These are phyloP conservation scores for Ypsolopha scabrella DNA, from an alignment of 2,888 invertebrate genomes.

Conservation along the genomic window DNA sequence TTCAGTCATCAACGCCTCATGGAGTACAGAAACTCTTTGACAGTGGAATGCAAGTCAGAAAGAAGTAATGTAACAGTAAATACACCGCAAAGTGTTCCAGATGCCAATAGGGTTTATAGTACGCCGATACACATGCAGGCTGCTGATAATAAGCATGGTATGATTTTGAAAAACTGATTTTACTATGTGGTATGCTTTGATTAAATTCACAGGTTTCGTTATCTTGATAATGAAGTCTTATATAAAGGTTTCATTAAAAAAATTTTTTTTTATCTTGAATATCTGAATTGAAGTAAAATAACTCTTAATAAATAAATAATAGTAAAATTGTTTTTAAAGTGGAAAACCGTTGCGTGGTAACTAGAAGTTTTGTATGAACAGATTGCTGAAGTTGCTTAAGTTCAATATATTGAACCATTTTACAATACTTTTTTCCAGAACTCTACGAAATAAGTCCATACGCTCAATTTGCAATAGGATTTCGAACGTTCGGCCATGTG, in stretches of 20 bases:
- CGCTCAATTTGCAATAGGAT: slow-evolving; percentile 62
- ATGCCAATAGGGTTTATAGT: slow-evolving; percentile 55
- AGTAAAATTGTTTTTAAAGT: no score
- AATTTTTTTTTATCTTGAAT: no score
- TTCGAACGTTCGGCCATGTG: slow-evolving; percentile 65
- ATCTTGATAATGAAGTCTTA: no score
- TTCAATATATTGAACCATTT: background rate
- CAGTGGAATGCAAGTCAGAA: slow-evolving; percentile 56
- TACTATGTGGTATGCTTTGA: no score
- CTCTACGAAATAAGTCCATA: slow-evolving; percentile 65
- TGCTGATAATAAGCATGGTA: slow-evolving; percentile 54
- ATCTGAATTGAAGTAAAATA: no score
- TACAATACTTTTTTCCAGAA: slow-evolving; percentile 30
- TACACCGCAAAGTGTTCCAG: slow-evolving; percentile 45
- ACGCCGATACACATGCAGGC: slow-evolving; percentile 54
- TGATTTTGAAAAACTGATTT: no score
- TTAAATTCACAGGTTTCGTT: no score
- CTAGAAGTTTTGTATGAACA: no score
- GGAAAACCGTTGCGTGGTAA: no score
- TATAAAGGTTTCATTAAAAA: no score
- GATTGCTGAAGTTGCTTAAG: no score
- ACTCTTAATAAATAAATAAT: no score
- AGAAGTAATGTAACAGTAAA: slow-evolving; percentile 47
- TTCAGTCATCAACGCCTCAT: slow-evolving; percentile 46
- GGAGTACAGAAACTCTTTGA: slow-evolving; percentile 54